These are phyloP conservation scores for Trichonephila inaurata DNA, from an alignment of 1,140 invertebrate genomes.

Conservation along the genomic window DNA sequence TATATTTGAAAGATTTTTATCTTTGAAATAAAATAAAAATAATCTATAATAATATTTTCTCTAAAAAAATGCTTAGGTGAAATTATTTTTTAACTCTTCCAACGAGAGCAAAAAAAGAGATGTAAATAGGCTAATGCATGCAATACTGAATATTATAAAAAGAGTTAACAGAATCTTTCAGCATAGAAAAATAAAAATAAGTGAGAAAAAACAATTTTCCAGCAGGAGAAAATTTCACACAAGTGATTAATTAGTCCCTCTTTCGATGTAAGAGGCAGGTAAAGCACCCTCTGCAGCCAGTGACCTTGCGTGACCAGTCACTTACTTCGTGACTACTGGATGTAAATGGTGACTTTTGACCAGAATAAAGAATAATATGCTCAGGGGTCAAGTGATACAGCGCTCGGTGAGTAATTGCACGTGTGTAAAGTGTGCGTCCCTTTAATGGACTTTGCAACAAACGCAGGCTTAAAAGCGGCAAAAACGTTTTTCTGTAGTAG, in stretches of 20 bases:
- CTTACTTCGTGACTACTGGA: constrained; percentile 28
- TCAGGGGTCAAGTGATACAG: neutral
- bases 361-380: neutral
- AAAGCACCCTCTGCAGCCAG: neutral
- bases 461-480: neutral
- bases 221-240: neutral
- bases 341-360: constrained; percentile 34
- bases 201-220: neutral
- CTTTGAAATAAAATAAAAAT: too few relatives aligned
- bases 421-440: neutral
- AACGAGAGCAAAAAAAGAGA: neutral
- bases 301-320: neutral
- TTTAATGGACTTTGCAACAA: neutral
- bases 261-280: neutral
- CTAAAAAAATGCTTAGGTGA: too few relatives aligned
- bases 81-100: too few relatives aligned
- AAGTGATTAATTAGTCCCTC: neutral
- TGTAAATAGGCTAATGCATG: neutral
- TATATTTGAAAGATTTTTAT: too few relatives aligned
- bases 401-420: neutral
- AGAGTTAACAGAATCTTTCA: neutral
- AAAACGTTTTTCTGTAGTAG: neutral
- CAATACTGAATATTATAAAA: neutral
- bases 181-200: neutral
- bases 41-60: too few relatives aligned